Evolutionary conservation across 2,888 invertebrate genomes (phyloP), one percentile per base, ranked within the genome.

Genomic region (Nesidiocoris tenuis): DNA sequence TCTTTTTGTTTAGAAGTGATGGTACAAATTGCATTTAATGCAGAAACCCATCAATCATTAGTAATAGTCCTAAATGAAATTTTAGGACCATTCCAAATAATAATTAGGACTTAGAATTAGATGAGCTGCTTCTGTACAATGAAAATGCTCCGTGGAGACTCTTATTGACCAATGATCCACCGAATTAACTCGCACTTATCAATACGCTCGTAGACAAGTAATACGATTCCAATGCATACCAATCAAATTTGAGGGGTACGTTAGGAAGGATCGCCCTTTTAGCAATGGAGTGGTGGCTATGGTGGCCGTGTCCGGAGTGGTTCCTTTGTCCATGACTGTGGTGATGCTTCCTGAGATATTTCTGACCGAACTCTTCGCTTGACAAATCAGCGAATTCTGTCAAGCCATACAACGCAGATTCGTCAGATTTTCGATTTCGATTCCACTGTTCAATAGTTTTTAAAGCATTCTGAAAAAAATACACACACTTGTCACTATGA

Each of bases 301-400:
- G 61, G 61, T 63, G 61, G 9, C 12, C 2, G 16, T 24, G 7
- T 2, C 39, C 5, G 12, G 63, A 19, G 16, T 18, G 65, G 17
- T 65, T 65, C 25, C 24, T 21, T 61, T 78, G 76, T 22, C 80
- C 76, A 1, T 76, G 61, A 25, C 74, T 39, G 61, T 78, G 76
- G 56, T 68, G 23, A 61, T 75, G 75, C 21, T 56, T 54, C 23
- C 57, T 70, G 74, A 87, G 81, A 77, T 87, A 86, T 18, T 85
- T 80, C 0, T 85, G 84, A 81, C 83, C 83, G 80, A 89, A 90
- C 82, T 90, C 90, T 5, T 85, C 83, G 79, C 86, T 85, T 3
- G 88, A 88, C 83, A 90, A 84, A 80, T 90, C 90, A 2, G 90
- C 87, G 78, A 88, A 87, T 72, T 85, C 84, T 0, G 88, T 90